phyloP scores from a whole-genome alignment of 2,113 vertebrate species.

The Nothobranchius kuhntae region DNA sequence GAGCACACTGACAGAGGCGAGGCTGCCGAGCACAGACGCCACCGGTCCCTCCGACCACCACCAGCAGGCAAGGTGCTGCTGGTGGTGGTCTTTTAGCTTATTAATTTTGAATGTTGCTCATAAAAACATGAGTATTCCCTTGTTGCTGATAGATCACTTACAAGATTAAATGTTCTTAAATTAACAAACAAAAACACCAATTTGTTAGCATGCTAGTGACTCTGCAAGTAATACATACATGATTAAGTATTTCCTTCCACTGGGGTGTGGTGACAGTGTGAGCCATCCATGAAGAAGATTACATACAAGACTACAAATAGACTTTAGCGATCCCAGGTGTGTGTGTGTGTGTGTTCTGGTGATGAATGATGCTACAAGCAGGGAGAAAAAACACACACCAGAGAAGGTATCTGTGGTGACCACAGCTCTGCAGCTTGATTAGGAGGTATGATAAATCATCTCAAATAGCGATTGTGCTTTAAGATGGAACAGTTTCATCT shows the following conservation, averaged over 20 bases:
- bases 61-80: too few species aligned
- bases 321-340: conserved; percentile 17
- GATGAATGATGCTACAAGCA: conserved; percentile 40
- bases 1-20: too few species aligned
- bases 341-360: conserved; percentile 22
- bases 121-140: too few species aligned
- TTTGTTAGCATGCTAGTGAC: not conserved
- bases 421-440: conserved; percentile 30
- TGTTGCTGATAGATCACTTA: not conserved
- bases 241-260: conserved; percentile 2
- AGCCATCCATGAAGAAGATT: not conserved
- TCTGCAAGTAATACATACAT: not conserved
- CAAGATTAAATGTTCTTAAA: not conserved
- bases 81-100: too few species aligned
- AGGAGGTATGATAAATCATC: conserved; percentile 61
- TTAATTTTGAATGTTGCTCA: too few species aligned
- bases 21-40: too few species aligned
- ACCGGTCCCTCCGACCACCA: too few species aligned
- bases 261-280: not conserved
- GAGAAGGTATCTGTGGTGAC: conserved; percentile 12
- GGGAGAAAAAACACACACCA: conserved; percentile 47
- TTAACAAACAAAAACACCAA: not conserved
- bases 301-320: conserved; percentile 27
- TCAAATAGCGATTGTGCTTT: conserved; percentile 42
- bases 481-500: conserved; percentile 73